Base-by-base conservation (phyloP, 2,888 invertebrate genomes). In the Sturmia bella region DNA sequence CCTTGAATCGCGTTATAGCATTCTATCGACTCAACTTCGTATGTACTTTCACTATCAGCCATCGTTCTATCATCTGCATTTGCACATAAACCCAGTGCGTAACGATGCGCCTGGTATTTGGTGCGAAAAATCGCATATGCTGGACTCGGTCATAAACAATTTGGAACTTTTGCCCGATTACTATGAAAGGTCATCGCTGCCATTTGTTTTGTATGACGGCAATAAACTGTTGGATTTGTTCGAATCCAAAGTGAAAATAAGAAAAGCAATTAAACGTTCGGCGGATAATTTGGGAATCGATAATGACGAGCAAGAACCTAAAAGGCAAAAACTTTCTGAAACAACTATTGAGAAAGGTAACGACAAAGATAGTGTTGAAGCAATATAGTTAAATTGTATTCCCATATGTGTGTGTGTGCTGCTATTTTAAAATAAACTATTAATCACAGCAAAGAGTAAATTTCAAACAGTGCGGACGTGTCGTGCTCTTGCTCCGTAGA, bases 41-140 rank as follows among this genome's bases (percentile, higher is more conserved):
- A 93, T 96, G 81, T 99, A 96, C 90, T 90, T 99, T 0, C 99
- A 99, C 90, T 99, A 99, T 91, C 98, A 98, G 87, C 99, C 99
- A 0, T 97, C 98, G 0, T 99, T 98, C 92, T 99, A 98, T 91
- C 98, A 99, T 89, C 92, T 99, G 0, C 99, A 99, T 89, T 93
- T 99, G 0, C 99, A 99, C 90, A 97, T 98, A 87, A 96, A 96
- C 12, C 94, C 94, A 75, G 89, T 98, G 2, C 93, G 93, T 56
- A 95, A 95, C 91, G 96, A 96, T 85, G 95, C 95, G 0, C 95
- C 96, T 56, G 95, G 98, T 37, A 96, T 96, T 86, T 93, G 94
- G 91, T 94, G 95, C 13, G 97, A 98, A 89, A 95, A 95, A 87
- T 95, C 98, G 0, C 98, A 99, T 90, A 91, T 98, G 74, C 92